phyloP scores from a whole-genome alignment of 2,888 invertebrate genomes.

The Laothoe populi region DNA sequence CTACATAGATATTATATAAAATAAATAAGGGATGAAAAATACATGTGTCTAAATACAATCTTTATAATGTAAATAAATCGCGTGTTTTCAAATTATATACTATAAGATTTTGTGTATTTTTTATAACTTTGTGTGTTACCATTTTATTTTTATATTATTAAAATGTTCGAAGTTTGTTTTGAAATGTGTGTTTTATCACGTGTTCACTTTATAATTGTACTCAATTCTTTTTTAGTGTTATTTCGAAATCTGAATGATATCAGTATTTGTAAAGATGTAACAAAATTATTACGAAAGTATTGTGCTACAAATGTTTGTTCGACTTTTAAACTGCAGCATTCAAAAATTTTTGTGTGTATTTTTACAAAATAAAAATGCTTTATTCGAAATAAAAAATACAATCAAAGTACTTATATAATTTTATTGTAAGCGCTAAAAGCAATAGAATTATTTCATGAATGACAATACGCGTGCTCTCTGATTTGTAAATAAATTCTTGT shows the following conservation, averaged over 20 bases:
- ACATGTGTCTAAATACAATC: not conserved
- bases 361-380: conserved; percentile 1
- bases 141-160: not conserved
- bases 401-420: no score
- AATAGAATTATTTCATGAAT: conserved; percentile 35
- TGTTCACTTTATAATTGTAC: not conserved
- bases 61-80: not conserved
- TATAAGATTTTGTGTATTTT: not conserved
- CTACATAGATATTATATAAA: not conserved
- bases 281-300: no score
- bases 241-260: no score
- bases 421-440: conserved; percentile 33
- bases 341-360: no score
- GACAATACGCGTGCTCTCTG: conserved; percentile 11
- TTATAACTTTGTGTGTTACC: not conserved
- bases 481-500: conserved; percentile 17
- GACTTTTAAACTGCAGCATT: no score
- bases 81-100: not conserved
- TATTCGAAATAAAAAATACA: no score
- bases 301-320: no score
- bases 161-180: not conserved
- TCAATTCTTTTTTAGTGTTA: no score
- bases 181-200: not conserved
- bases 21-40: no score
- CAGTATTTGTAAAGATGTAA: no score